These are phyloP conservation scores for Mustelus asterias DNA, from an alignment of 2,113 vertebrate genomes.

Conservation along the genomic window DNA sequence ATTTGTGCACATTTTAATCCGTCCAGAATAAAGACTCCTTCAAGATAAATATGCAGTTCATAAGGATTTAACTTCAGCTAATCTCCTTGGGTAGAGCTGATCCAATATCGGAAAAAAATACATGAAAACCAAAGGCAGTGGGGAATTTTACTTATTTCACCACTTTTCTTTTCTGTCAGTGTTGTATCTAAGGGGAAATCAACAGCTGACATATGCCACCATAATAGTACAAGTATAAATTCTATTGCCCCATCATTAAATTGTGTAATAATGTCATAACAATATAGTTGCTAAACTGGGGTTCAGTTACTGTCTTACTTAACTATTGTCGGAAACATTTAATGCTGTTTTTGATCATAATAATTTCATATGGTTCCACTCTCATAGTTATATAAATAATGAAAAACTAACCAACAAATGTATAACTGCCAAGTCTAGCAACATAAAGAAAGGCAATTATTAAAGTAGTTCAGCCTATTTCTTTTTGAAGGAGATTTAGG, in stretches of 20 bases:
- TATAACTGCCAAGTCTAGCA: not conserved
- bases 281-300: not conserved
- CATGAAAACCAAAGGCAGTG: not conserved
- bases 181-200: not conserved
- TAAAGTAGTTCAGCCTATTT: not conserved
- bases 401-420: not conserved
- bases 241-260: not conserved
- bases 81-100: not conserved
- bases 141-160: not conserved
- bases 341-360: not conserved
- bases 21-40: constrained; percentile 29
- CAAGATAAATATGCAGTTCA: constrained; percentile 1
- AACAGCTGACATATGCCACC: not conserved
- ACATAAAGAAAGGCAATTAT: not conserved
- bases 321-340: not conserved
- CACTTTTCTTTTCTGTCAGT: not conserved
- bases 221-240: not conserved
- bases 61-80: not conserved
- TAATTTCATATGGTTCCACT: not conserved
- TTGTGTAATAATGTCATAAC: not conserved
- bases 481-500: not conserved
- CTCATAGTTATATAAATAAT: not conserved
- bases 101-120: not conserved
- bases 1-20: not conserved
- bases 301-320: not conserved